Conservation (phyloP, 2,113 vertebrate genomes). For the Desmodus rotundus region DNA sequence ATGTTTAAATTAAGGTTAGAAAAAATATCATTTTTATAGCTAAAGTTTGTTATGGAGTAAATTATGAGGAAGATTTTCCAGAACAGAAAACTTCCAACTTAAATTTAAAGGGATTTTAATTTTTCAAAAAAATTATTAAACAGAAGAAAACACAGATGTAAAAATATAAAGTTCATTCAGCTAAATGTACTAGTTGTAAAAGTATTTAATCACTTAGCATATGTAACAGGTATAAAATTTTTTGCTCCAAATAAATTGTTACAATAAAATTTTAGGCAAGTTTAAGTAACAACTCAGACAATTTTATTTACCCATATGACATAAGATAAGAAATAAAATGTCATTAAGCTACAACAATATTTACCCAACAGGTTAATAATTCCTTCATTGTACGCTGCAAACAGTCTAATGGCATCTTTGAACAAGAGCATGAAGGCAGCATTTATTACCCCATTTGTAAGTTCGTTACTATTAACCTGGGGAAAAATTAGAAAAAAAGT, state of each 20-base stretch:
- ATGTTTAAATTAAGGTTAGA: not conserved
- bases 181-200: not conserved
- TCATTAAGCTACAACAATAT: conserved; percentile 47
- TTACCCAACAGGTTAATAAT: conserved; percentile 98
- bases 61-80: not conserved
- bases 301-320: not conserved
- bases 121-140: conserved; percentile 25
- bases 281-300: conserved; percentile 27
- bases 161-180: not conserved
- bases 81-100: not conserved
- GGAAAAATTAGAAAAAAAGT: conserved; percentile 42
- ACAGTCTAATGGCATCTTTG: conserved; percentile 99
- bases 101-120: not conserved
- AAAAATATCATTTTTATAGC: not conserved
- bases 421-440: conserved; percentile 99
- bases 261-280: not conserved
- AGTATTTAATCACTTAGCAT: conserved; percentile 1
- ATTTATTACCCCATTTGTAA: conserved; percentile 99
- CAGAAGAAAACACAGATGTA: not conserved
- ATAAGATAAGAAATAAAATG: conserved; percentile 40
- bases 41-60: not conserved
- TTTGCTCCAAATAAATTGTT: conserved; percentile 5
- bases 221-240: not conserved
- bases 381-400: conserved; percentile 98
- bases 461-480: conserved; percentile 98